phyloP scores from a whole-genome alignment of 2,888 invertebrate genomes.

The Lycocerus yunnanus region DNA sequence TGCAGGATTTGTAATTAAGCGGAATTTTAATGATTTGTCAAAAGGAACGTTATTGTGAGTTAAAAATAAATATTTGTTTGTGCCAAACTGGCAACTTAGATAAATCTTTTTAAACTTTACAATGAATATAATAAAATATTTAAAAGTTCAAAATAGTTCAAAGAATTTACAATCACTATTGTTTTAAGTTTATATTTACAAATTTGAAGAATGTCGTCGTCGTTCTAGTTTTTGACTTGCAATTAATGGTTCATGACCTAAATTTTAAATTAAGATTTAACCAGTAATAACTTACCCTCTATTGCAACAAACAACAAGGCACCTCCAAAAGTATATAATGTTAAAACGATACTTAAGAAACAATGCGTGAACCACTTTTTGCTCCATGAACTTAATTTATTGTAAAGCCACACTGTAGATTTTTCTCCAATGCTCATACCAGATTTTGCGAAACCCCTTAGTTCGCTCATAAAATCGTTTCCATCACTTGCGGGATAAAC shows the following conservation, averaged over 20 bases:
- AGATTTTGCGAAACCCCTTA: constrained; percentile 77
- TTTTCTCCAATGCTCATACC: constrained; percentile 85
- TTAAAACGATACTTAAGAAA: constrained; percentile 77
- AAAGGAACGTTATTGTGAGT: not conserved
- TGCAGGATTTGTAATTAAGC: not conserved
- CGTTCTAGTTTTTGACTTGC: not conserved
- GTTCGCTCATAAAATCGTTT: constrained; percentile 78
- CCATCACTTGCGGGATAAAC: constrained; percentile 68
- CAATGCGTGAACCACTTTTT: constrained; percentile 89
- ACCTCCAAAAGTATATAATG: constrained; percentile 80
- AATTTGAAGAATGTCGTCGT: not conserved
- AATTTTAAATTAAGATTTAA: not conserved
- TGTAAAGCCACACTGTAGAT: constrained; percentile 78
- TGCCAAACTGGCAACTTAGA: not conserved
- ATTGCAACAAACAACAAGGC: constrained; percentile 78
- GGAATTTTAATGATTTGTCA: not conserved
- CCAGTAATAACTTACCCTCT: constrained; percentile 66
- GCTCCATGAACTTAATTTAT: constrained; percentile 76
- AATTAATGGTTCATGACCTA: not conserved
- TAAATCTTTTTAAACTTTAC: not conserved
- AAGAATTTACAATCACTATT: not conserved
- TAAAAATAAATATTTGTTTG: constrained; percentile 3
- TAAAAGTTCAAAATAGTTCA: not conserved
- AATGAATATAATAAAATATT: not conserved
- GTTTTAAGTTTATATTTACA: not conserved